These are phyloP conservation scores for Lophius piscatorius DNA, from an alignment of 2,113 vertebrate genomes.

Conservation along the genomic window DNA sequence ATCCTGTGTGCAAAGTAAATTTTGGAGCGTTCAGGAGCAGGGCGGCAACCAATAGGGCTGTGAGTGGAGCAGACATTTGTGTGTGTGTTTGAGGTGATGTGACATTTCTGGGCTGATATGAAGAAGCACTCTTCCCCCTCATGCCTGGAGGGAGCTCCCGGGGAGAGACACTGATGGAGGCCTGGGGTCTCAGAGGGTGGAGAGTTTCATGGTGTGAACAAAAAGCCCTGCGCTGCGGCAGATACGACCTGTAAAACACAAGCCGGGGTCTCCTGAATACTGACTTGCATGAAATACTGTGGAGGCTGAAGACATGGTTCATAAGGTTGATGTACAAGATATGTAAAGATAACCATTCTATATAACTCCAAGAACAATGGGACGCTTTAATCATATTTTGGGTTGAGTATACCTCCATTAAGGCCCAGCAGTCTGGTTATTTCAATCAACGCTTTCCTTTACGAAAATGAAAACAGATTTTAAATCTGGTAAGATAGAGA, in stretches of 20 bases:
- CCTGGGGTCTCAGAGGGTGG: constrained; percentile 63
- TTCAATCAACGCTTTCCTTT: no score
- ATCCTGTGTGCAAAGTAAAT: constrained; percentile 41
- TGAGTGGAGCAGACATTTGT: constrained; percentile 20
- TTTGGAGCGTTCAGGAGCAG: constrained; percentile 32
- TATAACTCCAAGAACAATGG: neutral
- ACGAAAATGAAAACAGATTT: no score
- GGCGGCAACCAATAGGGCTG: constrained; percentile 26
- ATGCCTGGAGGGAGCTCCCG: constrained; percentile 71
- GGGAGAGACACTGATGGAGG: constrained; percentile 74
- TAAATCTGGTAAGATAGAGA: no score
- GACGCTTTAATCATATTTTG: neutral
- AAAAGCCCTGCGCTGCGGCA: constrained; percentile 45
- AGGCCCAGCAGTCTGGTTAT: no score
- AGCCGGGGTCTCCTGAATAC: constrained; percentile 25
- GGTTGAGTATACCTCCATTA: no score
- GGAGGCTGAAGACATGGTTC: constrained; percentile 2
- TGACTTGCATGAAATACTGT: neutral
- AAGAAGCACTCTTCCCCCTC: constrained; percentile 73
- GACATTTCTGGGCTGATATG: constrained; percentile 78
- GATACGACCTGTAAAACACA: constrained; percentile 47
- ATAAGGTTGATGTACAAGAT: neutral
- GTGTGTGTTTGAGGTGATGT: constrained; percentile 60
- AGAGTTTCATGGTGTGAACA: constrained; percentile 54
- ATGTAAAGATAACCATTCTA: neutral